Percentiles rank a stretch among this genome's conserved stretches.
Evolutionary conservation across 2,797 vertebrate genomes (phyloP).

Genomic region (Gobionotothen gibberifrons): DNA sequence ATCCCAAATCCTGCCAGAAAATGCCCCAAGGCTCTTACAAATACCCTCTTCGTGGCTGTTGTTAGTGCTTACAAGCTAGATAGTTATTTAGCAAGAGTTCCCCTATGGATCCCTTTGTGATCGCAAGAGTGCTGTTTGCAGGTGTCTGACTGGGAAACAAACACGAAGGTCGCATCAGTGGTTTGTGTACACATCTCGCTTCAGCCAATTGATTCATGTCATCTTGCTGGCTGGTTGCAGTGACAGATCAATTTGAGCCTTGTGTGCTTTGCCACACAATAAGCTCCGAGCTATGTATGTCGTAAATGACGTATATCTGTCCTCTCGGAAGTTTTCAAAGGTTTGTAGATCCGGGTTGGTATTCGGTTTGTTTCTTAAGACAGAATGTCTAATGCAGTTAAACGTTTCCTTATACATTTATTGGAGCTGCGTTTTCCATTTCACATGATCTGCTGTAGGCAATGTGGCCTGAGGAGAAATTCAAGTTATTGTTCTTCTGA

Average conservation of each 20-base stretch:
- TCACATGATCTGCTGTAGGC: constrained; percentile 5
- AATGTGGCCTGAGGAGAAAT: constrained; percentile 16
- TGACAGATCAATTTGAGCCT: constrained; percentile 29
- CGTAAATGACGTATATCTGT: background rate
- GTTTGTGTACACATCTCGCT: constrained; percentile 31
- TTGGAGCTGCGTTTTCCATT: constrained; percentile 5
- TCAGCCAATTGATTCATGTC: constrained; percentile 42
- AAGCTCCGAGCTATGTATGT: constrained; percentile 5
- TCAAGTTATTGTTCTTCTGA: constrained; percentile 4
- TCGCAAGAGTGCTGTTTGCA: constrained; percentile 27
- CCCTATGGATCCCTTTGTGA: constrained; percentile 42
- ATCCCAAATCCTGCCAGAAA: background rate
- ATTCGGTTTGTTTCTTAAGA: constrained; percentile 4
- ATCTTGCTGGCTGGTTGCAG: constrained; percentile 26
- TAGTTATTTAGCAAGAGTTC: constrained; percentile 28
- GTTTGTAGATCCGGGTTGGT: constrained; percentile 3
- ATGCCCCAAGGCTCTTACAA: background rate
- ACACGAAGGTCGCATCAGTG: constrained; percentile 37
- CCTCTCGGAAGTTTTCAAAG: background rate
- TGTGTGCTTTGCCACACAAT: constrained; percentile 17
- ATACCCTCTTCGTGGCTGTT: constrained; percentile 30
- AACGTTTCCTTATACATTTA: constrained; percentile 1
- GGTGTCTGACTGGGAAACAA: constrained; percentile 42
- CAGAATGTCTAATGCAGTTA: constrained; percentile 5
- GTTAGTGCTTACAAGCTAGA: constrained; percentile 26